phyloP scores from a whole-genome alignment of 2,113 vertebrate species.

The Alligator mississippiensis region DNA sequence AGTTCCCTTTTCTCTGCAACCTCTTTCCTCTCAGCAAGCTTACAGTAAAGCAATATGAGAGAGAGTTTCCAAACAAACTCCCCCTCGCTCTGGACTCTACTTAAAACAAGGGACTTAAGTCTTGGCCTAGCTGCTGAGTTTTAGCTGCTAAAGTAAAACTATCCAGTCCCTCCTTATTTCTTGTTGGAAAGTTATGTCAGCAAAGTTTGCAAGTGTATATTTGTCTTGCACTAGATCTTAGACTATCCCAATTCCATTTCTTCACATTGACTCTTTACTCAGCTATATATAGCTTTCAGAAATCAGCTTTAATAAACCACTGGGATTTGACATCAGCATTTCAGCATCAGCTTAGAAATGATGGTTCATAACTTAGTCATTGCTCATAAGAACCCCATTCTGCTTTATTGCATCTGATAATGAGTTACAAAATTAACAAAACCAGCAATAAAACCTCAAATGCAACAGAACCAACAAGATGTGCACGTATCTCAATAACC shows the following conservation, averaged over 20 bases:
- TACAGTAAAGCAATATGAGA: too few relatives aligned
- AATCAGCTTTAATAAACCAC: not conserved
- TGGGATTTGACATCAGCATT: constrained; percentile 43
- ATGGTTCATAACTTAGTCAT: constrained; percentile 28
- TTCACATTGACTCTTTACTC: not conserved
- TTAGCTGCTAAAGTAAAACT: not conserved
- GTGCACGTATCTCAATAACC: not conserved
- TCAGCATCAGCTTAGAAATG: constrained; percentile 23
- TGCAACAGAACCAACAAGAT: not conserved
- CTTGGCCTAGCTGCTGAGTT: too few relatives aligned
- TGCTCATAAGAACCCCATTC: not conserved
- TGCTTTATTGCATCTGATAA: not conserved
- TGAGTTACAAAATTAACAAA: constrained; percentile 21
- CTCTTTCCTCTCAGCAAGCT: too few relatives aligned
- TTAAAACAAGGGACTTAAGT: too few relatives aligned
- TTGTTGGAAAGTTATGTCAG: not conserved
- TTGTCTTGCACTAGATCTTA: not conserved
- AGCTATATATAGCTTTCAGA: not conserved
- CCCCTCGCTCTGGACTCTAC: too few relatives aligned
- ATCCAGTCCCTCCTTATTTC: not conserved
- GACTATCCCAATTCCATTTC: not conserved
- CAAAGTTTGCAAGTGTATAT: not conserved
- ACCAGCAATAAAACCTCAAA: not conserved
- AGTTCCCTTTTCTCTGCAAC: too few relatives aligned
- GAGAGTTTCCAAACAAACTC: too few relatives aligned